These are phyloP conservation scores for Sphenopsis melanotis DNA, from an alignment of 2,797 vertebrate species.

Conservation along the genomic window DNA sequence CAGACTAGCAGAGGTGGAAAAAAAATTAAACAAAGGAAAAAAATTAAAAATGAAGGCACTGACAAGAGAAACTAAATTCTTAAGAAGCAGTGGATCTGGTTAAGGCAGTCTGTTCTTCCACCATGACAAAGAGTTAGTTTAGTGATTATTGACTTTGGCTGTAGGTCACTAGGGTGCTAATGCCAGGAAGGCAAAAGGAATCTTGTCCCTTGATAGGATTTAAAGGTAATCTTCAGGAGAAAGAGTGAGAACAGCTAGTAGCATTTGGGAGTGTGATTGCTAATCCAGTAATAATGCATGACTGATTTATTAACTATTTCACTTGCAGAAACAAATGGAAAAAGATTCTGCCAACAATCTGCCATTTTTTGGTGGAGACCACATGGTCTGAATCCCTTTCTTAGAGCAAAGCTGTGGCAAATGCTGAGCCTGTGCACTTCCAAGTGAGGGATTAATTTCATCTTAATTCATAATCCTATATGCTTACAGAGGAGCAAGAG, in stretches of 20 bases:
- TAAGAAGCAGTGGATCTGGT: background rate
- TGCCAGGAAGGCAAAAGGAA: constrained; percentile 44
- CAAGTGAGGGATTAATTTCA: background rate
- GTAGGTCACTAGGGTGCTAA: constrained; percentile 24
- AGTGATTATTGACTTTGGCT: constrained; percentile 1
- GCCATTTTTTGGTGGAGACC: background rate
- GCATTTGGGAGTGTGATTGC: background rate
- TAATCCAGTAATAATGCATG: constrained; percentile 18
- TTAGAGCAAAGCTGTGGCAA: background rate
- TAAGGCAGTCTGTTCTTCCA: background rate
- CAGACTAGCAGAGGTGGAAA: background rate
- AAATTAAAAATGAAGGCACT: background rate
- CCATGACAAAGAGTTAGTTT: background rate
- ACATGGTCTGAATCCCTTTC: background rate
- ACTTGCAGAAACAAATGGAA: background rate
- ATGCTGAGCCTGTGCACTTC: background rate
- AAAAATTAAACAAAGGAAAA: background rate
- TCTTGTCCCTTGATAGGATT: constrained; percentile 53
- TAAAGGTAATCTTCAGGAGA: constrained; percentile 48
- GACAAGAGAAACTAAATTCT: background rate
- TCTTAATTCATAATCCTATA: background rate
- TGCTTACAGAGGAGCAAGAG: background rate
- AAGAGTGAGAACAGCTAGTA: constrained; percentile 39
- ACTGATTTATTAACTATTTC: constrained; percentile 36
- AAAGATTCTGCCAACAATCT: constrained; percentile 1